Percentiles rank a stretch among this genome's conserved stretches.
Evolutionary conservation across 2,113 vertebrate genomes (phyloP).

Genomic region (Albula goreensis): DNA sequence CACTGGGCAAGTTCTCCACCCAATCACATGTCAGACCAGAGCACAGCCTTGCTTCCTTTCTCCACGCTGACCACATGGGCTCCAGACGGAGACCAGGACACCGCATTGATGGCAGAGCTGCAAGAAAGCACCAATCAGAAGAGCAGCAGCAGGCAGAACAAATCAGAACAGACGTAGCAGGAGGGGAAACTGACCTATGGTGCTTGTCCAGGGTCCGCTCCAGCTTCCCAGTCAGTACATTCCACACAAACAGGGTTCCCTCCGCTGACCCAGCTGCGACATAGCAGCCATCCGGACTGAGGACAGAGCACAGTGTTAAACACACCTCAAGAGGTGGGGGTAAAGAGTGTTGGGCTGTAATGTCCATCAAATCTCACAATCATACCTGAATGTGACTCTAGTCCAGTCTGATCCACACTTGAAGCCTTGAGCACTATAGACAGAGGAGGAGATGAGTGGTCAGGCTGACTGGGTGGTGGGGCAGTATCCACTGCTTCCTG

Average conservation of each 20-base stretch:
- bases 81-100: constrained; percentile 90
- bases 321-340: background rate
- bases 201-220: constrained; percentile 82
- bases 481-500: background rate
- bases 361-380: background rate
- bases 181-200: constrained; percentile 78
- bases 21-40: constrained; percentile 90
- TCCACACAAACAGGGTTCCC: constrained; percentile 88
- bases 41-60: constrained; percentile 87
- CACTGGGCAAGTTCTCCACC: background rate
- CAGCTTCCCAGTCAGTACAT: constrained; percentile 86
- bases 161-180: background rate
- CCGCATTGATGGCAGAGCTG: constrained; percentile 89
- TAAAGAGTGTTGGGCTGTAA: too few species aligned
- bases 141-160: background rate
- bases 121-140: constrained; percentile 36
- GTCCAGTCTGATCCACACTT: constrained; percentile 98
- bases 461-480: background rate
- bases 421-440: constrained; percentile 84
- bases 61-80: constrained; percentile 87
- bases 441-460: constrained; percentile 12
- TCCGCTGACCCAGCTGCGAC: constrained; percentile 89
- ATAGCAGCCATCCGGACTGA: constrained; percentile 86
- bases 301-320: background rate
- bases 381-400: constrained; percentile 92